Evolutionary conservation across 2,113 vertebrate species (phyloP).

Genomic region (Mus pahari): DNA sequence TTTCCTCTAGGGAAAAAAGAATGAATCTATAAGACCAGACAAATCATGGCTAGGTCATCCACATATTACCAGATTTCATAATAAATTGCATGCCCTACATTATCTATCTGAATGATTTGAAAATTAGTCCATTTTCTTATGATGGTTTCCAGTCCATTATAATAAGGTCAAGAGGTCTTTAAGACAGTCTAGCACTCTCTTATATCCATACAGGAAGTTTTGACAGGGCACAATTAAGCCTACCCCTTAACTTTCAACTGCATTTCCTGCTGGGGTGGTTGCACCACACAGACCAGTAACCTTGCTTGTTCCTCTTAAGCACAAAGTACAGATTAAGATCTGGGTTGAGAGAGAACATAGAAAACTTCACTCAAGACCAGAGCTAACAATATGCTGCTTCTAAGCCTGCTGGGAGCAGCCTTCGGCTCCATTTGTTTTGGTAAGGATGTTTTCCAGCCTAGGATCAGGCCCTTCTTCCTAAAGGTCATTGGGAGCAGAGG

Average conservation of each 20-base stretch:
- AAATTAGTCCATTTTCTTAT: neutral
- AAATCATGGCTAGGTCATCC: neutral
- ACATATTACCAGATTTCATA: neutral
- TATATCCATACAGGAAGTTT: neutral
- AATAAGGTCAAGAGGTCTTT: neutral
- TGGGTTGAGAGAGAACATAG: neutral
- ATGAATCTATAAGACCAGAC: neutral
- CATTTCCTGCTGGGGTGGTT: neutral
- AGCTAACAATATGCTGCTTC: neutral
- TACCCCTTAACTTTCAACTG: neutral
- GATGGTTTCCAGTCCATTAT: neutral
- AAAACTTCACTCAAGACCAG: neutral
- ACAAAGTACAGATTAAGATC: neutral
- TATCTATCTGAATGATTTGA: neutral
- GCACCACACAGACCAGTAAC: neutral
- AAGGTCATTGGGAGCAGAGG: neutral
- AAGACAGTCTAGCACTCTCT: neutral
- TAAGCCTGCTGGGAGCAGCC: neutral
- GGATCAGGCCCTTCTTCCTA: neutral
- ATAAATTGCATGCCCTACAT: neutral
- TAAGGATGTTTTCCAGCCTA: neutral
- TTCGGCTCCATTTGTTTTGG: neutral
- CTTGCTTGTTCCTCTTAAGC: neutral
- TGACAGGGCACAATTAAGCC: neutral
- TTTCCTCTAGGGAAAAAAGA: neutral